A percentile compares a stretch with the other conserved stretches of the same genome.
These are phyloP conservation scores for Eumerus sabulonum DNA, from an alignment of 2,888 invertebrate genomes.

Conservation along the genomic window DNA sequence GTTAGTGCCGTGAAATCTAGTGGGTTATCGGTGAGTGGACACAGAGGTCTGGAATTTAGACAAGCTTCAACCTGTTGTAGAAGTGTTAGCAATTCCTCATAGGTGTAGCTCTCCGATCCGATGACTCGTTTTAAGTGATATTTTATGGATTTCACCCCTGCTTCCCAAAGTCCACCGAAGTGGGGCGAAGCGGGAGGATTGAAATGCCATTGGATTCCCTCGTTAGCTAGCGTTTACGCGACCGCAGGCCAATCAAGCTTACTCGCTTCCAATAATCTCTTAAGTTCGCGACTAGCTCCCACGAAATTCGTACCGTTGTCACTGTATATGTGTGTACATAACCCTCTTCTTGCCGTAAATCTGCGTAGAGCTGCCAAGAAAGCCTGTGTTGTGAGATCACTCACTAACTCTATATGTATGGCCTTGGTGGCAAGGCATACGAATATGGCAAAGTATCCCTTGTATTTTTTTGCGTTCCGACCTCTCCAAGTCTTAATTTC, in stretches of 20 bases:
- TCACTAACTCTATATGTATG: slow-evolving; percentile 26
- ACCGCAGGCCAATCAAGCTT: too few relatives aligned
- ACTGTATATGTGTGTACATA: neutral
- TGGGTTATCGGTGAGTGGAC: slow-evolving; percentile 2
- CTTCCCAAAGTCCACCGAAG: slow-evolving; percentile 1
- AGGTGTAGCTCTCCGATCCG: neutral
- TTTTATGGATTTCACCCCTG: slow-evolving; percentile 1
- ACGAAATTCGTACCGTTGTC: too few relatives aligned
- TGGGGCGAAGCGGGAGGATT: neutral
- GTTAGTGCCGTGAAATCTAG: slow-evolving; percentile 21
- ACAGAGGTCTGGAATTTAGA: slow-evolving; percentile 26
- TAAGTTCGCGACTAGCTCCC: too few relatives aligned
- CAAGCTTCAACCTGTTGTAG: slow-evolving; percentile 12
- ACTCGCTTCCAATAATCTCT: neutral
- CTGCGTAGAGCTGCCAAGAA: neutral
- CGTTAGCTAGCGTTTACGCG: neutral
- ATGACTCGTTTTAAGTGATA: slow-evolving; percentile 1
- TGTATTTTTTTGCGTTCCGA: neutral
- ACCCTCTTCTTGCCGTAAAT: neutral
- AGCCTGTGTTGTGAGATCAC: slow-evolving; percentile 11
- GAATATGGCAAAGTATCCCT: slow-evolving; percentile 6
- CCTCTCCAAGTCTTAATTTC: neutral
- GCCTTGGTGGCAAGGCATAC: slow-evolving; percentile 32
- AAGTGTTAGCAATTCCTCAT: slow-evolving; percentile 39
- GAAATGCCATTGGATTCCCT: slow-evolving; percentile 8